Evolutionary conservation across 2,888 invertebrate species (phyloP), one percentile per base, ranked within the genome.

Genomic region (Cosmorhoe ocellata): DNA sequence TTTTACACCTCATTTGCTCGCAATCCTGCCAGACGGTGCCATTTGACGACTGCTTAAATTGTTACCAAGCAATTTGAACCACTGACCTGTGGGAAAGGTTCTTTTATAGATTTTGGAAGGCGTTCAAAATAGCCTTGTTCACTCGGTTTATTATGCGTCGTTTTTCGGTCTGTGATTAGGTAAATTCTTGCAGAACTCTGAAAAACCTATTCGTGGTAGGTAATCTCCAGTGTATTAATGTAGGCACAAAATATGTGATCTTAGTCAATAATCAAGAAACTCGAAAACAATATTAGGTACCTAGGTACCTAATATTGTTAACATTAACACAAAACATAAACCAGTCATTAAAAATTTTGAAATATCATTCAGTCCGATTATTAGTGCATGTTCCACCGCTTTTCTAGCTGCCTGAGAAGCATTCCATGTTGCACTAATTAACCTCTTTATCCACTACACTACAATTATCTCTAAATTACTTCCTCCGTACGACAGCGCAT

Each of bases 1-100:
- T 78, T 79, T 80, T 74, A 80, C 79, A 79, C 76, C 75, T 73
- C 78, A 77, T 79, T 79, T 78, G 62, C 69, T 71, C 64, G 58
- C 68, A 60, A 71, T 69, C 65, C 61, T 61, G 60, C 58, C 61
- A 61, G 38, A 59, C 42, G 57, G 66, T 57, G 45, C 36, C 40
- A 28, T 53, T 53, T 48, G 53, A 48, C 31, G 44, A 48, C 44
- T 48, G 39, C 26, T 47, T 40, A 28, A 48, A 53, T 44, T 48
- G 43, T 44, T 31, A 43, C 31, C 37, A 32, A 49, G 40, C 27
- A 34, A 33, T 48, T 44, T 40, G 38, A 34, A 37, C 13, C 37
- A 27, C 44, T 51, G 38, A 38, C 41, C 42, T 33, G 36, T 22
- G 10, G 9, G 3, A 46, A 47, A 27, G 42, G 46, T 47, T 38